Evolutionary conservation across 1,140 invertebrate genomes (phyloP).

Genomic region (Cryptotermes secundus): DNA sequence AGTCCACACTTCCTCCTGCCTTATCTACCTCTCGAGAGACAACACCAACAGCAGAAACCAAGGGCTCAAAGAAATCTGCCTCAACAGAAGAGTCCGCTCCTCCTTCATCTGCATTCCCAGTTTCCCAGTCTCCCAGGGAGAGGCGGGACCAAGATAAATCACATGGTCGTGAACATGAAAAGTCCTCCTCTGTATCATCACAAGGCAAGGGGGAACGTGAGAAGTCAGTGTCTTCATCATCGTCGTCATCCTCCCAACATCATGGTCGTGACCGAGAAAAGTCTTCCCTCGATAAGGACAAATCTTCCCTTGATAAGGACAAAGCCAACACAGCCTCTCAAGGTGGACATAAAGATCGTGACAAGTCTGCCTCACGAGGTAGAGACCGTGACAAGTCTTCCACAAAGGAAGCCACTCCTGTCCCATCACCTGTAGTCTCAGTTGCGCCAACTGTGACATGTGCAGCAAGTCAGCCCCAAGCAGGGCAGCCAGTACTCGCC

Average conservation of each 20-base stretch:
- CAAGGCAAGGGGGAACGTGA: slow-evolving; percentile 26
- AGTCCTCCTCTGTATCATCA: neutral
- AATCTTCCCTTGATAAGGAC: no score
- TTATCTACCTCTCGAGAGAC: neutral
- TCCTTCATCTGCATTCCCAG: neutral
- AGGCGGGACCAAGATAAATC: slow-evolving; percentile 24
- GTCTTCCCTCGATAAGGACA: slow-evolving; percentile 27
- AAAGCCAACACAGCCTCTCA: no score
- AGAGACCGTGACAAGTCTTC: neutral
- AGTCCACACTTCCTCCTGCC: neutral
- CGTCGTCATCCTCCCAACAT: neutral
- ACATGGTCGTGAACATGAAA: neutral
- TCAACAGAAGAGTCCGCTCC: neutral
- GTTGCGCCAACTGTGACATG: neutral
- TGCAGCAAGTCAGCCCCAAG: neutral
- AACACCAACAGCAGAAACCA: neutral
- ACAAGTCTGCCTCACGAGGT: neutral
- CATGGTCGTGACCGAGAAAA: slow-evolving; percentile 27
- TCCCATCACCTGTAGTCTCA: neutral
- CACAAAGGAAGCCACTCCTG: neutral
- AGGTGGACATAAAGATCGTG: no score
- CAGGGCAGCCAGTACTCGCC: neutral
- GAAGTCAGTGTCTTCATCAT: neutral
- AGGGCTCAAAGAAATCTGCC: neutral
- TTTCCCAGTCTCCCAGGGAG: slow-evolving; percentile 14